Base-by-base conservation (phyloP, 2,888 invertebrate species). In the Augochlorella aurata region DNA sequence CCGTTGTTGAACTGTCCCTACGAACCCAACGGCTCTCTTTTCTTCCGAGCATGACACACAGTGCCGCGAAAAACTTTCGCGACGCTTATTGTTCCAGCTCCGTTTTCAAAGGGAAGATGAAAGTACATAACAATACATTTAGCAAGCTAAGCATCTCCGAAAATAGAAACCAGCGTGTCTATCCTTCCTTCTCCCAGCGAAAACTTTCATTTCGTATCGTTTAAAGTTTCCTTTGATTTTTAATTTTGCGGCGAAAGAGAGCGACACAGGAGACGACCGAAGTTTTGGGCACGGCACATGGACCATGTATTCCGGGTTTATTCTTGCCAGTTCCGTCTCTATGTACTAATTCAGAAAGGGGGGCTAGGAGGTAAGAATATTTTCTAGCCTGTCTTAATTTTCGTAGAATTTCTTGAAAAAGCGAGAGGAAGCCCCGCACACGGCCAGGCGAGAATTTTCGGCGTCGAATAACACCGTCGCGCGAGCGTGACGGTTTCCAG, bases 401-500 rank as follows among this genome's bases (percentile, higher is more conserved):
- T 29, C 49, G 49, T 38, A 63, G 72, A 52, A 49, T 49, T 38
- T 24, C 67, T 24, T 16, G 9, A 18, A 66, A 66, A 45, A 21
- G 24, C 44, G 38, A 18, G 38, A 63, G 18, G 18, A 63, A 38
- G 18, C 18, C 9, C 49, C 14, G n/a, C 45, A 45, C 38, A 47
- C 45, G 14, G 16, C 18, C 29, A 58, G 29, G 2, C 18, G 38
- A 50, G 61, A 73, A 68, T 73, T 66, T 81, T 69, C 12, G 44
- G 21, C 44, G 69, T 3, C 24, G 49, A 49, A 67, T 38, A 54
- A 70, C 58, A 49, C n/a, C 16, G 49, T n/a, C 4, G 7, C 16
- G 58, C 58, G 58, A 58, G 49, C 24, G 50, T 21, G 50, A 71
- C 21, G 50, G 58, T 66, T 24, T 54, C 71, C 75, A n/a, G 61